These are phyloP conservation scores for Epinephelus malabaricus DNA, from an alignment of 2,797 vertebrate genomes.

Conservation along the genomic window DNA sequence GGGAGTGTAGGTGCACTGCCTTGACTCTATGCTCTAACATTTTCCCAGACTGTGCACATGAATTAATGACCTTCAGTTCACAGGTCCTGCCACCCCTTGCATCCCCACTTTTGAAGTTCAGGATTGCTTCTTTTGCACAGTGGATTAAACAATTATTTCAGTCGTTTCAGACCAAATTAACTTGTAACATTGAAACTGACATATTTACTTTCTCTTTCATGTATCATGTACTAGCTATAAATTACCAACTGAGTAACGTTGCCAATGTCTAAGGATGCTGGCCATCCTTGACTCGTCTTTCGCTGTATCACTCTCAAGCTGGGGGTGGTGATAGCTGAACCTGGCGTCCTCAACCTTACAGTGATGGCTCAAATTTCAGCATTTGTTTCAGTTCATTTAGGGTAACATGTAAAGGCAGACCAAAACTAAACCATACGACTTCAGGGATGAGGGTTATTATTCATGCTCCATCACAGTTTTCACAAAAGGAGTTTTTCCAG, in stretches of 20 bases:
- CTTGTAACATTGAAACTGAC: neutral
- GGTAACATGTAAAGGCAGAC: conserved; percentile 4
- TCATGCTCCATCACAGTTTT: conserved; percentile 30
- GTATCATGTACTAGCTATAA: neutral
- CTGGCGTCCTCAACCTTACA: neutral
- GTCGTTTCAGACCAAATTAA: neutral
- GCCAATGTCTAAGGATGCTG: too few species aligned
- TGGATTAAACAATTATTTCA: neutral
- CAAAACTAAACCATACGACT: conserved; percentile 29
- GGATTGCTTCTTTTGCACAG: conserved; percentile 1
- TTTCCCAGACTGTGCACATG: conserved; percentile 22
- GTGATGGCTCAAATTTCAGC: neutral
- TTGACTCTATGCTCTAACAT: conserved; percentile 15
- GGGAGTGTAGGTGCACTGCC: conserved; percentile 21
- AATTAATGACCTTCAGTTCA: conserved; percentile 37
- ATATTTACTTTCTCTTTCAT: neutral
- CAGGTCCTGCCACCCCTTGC: neutral
- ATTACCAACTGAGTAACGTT: neutral
- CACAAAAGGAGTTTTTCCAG: conserved; percentile 35
- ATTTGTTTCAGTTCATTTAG: conserved; percentile 20
- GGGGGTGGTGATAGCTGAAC: neutral
- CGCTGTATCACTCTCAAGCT: neutral
- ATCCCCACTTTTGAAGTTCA: neutral
- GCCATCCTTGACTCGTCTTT: neutral
- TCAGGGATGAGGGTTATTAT: conserved; percentile 39